Conservation (phyloP, 53 echinoderm and acorn worm genomes). For the Echinarachnius parma region DNA sequence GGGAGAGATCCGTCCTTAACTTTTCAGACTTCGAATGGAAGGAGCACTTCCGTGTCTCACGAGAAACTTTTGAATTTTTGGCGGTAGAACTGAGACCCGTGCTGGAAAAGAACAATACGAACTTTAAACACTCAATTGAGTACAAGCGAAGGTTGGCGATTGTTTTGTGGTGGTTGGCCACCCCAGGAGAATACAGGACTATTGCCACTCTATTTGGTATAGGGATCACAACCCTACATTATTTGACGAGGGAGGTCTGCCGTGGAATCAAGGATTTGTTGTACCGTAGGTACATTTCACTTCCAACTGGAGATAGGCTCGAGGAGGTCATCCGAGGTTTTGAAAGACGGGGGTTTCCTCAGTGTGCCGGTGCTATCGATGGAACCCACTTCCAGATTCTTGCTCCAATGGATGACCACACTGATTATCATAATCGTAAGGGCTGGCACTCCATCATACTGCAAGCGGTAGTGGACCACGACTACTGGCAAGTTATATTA, state of each 20-base stretch:
- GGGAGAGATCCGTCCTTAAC: not conserved
- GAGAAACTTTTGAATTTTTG: slow-evolving; percentile 7
- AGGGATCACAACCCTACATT: not conserved
- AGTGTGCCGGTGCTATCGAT: slow-evolving; percentile 65
- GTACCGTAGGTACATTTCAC: slow-evolving; percentile 8
- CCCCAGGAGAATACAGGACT: slow-evolving; percentile 10
- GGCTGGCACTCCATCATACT: slow-evolving; percentile 65
- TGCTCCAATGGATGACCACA: slow-evolving; percentile 31
- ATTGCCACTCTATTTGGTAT: slow-evolving; percentile 7
- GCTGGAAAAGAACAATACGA: slow-evolving; percentile 11
- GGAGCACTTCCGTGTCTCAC: slow-evolving; percentile 24
- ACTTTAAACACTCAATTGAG: slow-evolving; percentile 16
- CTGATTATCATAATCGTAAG: slow-evolving; percentile 68
- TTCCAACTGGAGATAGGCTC: slow-evolving; percentile 4
- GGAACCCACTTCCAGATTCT: slow-evolving; percentile 62
- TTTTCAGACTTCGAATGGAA: slow-evolving; percentile 1
- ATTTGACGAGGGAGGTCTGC: not conserved
- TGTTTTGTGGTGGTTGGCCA: slow-evolving; percentile 44
- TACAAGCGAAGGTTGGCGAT: slow-evolving; percentile 18
- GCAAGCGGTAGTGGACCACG: slow-evolving; percentile 61
- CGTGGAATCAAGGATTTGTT: not conserved
- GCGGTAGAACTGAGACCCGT: slow-evolving; percentile 14
- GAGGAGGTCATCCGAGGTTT: slow-evolving; percentile 40
- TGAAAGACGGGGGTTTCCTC: slow-evolving; percentile 40
- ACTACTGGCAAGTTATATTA: slow-evolving; percentile 32